Base-by-base conservation (phyloP, 2,113 vertebrate genomes). In the Aspidoscelis tigris region DNA sequence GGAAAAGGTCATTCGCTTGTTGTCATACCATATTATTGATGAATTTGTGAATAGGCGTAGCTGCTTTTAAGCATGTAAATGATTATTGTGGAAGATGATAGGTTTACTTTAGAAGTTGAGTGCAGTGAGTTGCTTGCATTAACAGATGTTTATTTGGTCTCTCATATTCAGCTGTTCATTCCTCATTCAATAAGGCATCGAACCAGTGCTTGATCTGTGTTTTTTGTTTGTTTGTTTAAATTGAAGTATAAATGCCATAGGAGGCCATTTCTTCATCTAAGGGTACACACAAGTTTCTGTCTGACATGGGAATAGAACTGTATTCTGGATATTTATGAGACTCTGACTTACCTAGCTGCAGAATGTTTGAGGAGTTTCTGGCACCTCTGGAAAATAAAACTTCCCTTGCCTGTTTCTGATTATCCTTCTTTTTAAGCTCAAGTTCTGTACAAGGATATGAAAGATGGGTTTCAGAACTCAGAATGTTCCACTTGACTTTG, bases 71-170 rank as follows among this genome's bases (percentile, higher is more conserved):
- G 26, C 26, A n/a, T 14, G 20, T 10, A 24, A 61, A 44, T 64
- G 33, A 69, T 80, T 58, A 20, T 82, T 53, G 44, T 82, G 43
- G 81, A 69, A 84, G 81, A 83, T 66, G 70, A 80, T 50, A 73
- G 86, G 86, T 94, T 75, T 88, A 83, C n/a, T 50, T 92, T 85
- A 85, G 87, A 78, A 64, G 71, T 81, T 75, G 80, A 84, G 61
- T 90, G 72, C 73, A 69, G 81, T 44, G 55, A 73, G 78, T 83
- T 88, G 0, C 24, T 81, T 70, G n/a, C 58, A 89, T 70, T 41
- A 16, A 18, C 58, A 61, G 58, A 61, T 61, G 58, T 61, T 61
- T 61, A 50, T 26, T 80, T 8, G 18, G 41, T 64, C 71, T 72
- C 44, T 41, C 55, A 22, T 64, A 58, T 12, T 72, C 47, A 72